Percentiles rank a stretch among this genome's conserved stretches.
These are phyloP conservation scores for Andrena marginata DNA, from an alignment of 2,888 invertebrate species.

Conservation along the genomic window DNA sequence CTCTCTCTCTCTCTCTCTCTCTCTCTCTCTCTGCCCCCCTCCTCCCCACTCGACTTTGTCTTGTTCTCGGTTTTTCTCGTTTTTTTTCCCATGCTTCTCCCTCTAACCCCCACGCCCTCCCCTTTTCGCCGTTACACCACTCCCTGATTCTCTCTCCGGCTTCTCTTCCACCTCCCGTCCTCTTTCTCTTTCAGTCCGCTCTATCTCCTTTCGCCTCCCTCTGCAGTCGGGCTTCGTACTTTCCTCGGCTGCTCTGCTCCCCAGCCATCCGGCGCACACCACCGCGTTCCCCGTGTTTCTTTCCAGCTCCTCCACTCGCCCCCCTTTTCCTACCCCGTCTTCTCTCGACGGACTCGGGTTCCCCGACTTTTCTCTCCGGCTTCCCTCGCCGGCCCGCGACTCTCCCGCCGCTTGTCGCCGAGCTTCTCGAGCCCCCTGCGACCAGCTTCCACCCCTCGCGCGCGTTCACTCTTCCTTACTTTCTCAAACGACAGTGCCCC, in stretches of 20 bases:
- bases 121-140: constrained; percentile 27
- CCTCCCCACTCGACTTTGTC: constrained; percentile 37
- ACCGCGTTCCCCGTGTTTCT: neutral
- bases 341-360: constrained; percentile 2
- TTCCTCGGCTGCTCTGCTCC: constrained; percentile 14
- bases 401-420: neutral
- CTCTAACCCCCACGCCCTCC: constrained; percentile 8
- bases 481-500: too few species aligned
- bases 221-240: constrained; percentile 7
- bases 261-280: neutral
- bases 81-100: neutral
- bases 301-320: neutral
- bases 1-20: constrained; percentile 62
- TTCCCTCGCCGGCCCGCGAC: neutral
- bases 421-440: neutral
- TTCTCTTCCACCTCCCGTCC: constrained; percentile 46
- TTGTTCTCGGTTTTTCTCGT: constrained; percentile 15
- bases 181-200: constrained; percentile 23
- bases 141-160: constrained; percentile 52
- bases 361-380: neutral
- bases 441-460: too few species aligned
- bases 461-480: too few species aligned
- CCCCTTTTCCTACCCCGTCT: constrained; percentile 11
- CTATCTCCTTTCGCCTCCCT: constrained; percentile 15
- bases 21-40: constrained; percentile 45